Conservation (phyloP, 2,113 vertebrate genomes). For the Asarcornis scutulata region DNA sequence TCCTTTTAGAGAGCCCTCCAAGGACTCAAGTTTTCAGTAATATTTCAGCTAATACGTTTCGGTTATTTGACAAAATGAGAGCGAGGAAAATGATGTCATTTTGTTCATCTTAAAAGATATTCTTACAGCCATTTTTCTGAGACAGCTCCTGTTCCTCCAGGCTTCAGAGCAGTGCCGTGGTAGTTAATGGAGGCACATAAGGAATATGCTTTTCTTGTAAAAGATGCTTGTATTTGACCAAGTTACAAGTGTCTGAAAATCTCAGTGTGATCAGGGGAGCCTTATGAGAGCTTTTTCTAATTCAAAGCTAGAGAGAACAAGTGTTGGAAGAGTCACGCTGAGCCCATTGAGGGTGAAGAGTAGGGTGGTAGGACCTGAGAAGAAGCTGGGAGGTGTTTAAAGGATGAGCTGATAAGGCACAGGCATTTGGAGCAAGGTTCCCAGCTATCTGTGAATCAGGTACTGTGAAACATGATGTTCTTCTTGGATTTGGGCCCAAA, state of each 20-base stretch:
- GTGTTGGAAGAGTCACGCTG: fast-evolving
- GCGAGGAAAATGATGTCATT: not conserved
- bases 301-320: not conserved
- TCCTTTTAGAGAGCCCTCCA: not conserved
- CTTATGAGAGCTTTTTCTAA: not conserved
- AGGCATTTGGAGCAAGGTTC: not conserved
- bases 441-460: not conserved
- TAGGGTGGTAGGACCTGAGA: not conserved
- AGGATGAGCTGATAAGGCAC: not conserved
- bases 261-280: not conserved
- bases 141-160: not conserved
- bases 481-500: not conserved
- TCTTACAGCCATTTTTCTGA: not conserved
- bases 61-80: not conserved
- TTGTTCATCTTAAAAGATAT: not conserved
- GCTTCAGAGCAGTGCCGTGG: not conserved
- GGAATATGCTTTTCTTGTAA: not conserved
- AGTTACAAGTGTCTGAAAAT: not conserved
- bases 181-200: not conserved
- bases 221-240: not conserved
- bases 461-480: not conserved
- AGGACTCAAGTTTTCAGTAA: not conserved
- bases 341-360: not conserved
- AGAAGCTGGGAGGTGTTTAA: not conserved
- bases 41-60: not conserved